A percentile compares a stretch with the other conserved stretches of the same genome.
Conservation (phyloP, 2,797 vertebrate genomes). For the Channa striata region DNA sequence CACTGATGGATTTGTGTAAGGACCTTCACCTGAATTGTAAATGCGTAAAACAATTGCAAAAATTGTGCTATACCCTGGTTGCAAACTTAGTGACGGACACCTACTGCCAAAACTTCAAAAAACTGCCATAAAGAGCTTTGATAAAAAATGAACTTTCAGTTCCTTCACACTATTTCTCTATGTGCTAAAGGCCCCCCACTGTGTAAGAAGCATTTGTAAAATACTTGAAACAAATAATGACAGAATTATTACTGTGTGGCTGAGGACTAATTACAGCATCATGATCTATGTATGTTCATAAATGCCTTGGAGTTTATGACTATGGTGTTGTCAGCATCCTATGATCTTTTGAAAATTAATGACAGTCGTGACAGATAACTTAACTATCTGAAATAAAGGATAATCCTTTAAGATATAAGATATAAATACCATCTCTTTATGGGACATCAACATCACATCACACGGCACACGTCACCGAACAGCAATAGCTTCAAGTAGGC, state of each 20-base stretch:
- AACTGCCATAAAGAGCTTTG: not conserved
- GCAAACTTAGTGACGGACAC: not conserved
- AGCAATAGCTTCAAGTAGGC: slow-evolving; percentile 12
- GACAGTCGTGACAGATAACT: not conserved
- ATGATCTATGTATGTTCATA: not conserved
- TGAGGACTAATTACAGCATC: not conserved
- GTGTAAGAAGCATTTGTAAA: not conserved
- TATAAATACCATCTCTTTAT: not conserved
- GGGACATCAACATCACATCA: not conserved
- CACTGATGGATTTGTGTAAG: not conserved
- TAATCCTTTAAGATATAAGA: not conserved
- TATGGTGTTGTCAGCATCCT: not conserved
- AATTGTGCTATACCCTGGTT: slow-evolving; percentile 2
- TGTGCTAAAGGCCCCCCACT: not conserved
- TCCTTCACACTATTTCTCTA: not conserved
- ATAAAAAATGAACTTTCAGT: not conserved
- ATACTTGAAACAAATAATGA: slow-evolving; percentile 6
- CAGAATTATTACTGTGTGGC: slow-evolving; percentile 1
- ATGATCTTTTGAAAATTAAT: not conserved
- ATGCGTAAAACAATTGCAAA: slow-evolving; percentile 4
- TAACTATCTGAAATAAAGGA: not conserved
- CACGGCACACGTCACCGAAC: not conserved
- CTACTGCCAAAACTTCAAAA: not conserved
- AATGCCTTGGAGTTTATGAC: not conserved
- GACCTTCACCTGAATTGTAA: not conserved